Evolutionary conservation across 2,888 invertebrate genomes (phyloP).

Genomic region (Timema cristinae): DNA sequence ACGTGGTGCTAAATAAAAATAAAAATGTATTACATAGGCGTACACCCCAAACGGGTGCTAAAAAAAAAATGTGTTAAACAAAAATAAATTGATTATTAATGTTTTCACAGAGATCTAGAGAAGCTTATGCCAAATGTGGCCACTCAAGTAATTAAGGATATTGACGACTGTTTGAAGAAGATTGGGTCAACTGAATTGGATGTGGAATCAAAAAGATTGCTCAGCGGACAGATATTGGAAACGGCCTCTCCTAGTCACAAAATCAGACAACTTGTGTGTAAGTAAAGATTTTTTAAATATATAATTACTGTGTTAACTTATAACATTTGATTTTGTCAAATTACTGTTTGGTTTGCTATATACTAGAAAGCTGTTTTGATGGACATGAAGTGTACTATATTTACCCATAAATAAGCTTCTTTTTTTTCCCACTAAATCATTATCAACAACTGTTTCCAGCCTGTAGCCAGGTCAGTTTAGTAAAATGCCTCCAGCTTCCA

Average conservation of each 20-base stretch:
- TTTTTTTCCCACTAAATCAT: too few species aligned
- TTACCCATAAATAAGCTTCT: too few species aligned
- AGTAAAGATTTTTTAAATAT: slow-evolving; percentile 45
- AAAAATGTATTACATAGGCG: background rate
- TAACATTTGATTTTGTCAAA: too few species aligned
- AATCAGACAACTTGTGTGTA: slow-evolving; percentile 72
- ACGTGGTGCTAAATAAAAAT: too few species aligned
- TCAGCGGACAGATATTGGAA: slow-evolving; percentile 63
- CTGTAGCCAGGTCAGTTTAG: too few species aligned
- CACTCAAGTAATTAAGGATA: slow-evolving; percentile 69
- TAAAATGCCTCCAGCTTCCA: too few species aligned
- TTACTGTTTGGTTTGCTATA: too few species aligned
- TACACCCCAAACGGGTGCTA: background rate
- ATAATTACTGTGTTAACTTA: too few species aligned
- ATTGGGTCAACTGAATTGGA: slow-evolving; percentile 56
- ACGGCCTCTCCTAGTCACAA: slow-evolving; percentile 65
- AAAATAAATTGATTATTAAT: slow-evolving; percentile 22
- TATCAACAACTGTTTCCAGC: too few species aligned
- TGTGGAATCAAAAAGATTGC: slow-evolving; percentile 54
- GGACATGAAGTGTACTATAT: too few species aligned
- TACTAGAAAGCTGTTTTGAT: too few species aligned
- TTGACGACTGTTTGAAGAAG: slow-evolving; percentile 60
- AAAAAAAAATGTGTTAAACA: background rate
- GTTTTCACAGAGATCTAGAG: slow-evolving; percentile 53
- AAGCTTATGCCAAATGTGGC: slow-evolving; percentile 60